Evolutionary conservation across 2,797 vertebrate species (phyloP), one percentile per base, ranked within the genome.

Genomic region (Furcifer pardalis): DNA sequence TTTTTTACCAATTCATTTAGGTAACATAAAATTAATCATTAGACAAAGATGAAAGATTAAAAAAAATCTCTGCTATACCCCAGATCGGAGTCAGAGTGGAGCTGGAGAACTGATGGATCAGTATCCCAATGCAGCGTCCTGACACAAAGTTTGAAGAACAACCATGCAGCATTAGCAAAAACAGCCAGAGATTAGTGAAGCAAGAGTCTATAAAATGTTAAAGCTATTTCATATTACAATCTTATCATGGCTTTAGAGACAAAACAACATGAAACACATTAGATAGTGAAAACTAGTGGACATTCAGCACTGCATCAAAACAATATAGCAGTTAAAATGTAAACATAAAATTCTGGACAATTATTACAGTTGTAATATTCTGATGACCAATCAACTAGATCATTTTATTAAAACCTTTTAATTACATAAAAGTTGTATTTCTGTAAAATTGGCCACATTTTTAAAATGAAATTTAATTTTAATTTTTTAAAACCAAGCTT

Each of bases 111-210:
- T 95, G 98, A 99, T 91, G 98, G 98, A 96, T 99, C 98, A 97
- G 98, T 98, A 97, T 99, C 98, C 98, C 99, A 99, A 93, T 99
- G 98, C 95, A 99, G 98, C 97, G 97, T 99, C 99, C 98, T 99
- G 97, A 97, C 96, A 85, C 91, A 92, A 89, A 97, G 98, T 98
- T 97, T 97, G 96, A 97, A 96, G 96, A 95, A 96, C 97, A 97
- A 97, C 96, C 97, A 97, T 96, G 97, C 97, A 97, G 97, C 97
- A 96, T 98, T 98, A 99, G 97, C 97, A 96, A 97, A 96, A 73
- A 97, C 96, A 96, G 94, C 96, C 88, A 96, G 89, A 96, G 91
- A 94, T 97, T 96, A 97, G 96, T 96, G 87, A 96, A 96, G 95
- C 95, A 96, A 96, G 95, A 94, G 40, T 88, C 92, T 95, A 94